Conservation (phyloP, 2,888 invertebrate species). For the Balanococcus diminutus region DNA sequence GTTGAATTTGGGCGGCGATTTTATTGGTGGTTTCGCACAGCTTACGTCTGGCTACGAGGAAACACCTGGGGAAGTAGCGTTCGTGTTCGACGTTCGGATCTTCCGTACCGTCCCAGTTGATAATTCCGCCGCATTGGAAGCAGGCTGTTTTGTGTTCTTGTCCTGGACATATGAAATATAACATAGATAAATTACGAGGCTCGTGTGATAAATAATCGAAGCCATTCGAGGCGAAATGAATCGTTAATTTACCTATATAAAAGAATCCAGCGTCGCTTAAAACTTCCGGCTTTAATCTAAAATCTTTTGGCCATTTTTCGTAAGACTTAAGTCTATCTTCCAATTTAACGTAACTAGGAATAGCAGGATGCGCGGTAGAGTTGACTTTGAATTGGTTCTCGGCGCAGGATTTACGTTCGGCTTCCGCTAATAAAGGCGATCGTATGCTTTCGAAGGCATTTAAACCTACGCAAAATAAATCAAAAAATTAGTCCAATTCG, state of each 20-base stretch:
- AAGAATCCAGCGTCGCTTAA: constrained; percentile 91
- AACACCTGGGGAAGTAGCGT: constrained; percentile 87
- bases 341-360: constrained; percentile 69
- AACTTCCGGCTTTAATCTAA: constrained; percentile 79
- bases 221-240: neutral
- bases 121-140: constrained; percentile 91
- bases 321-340: constrained; percentile 75
- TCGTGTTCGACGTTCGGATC: constrained; percentile 96
- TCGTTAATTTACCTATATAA: constrained; percentile 72
- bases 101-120: constrained; percentile 90
- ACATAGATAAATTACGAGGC: too few relatives aligned
- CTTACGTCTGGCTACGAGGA: constrained; percentile 66
- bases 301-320: constrained; percentile 78
- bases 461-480: neutral
- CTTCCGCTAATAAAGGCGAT: neutral
- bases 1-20: neutral
- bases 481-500: too few relatives aligned
- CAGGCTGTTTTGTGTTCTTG: constrained; percentile 92
- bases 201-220: neutral
- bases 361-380: neutral
- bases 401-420: neutral
- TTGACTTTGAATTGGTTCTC: neutral
- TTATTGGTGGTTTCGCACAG: neutral
- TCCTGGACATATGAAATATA: constrained; percentile 59
- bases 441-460: neutral